Evolutionary conservation across 2,797 vertebrate genomes (phyloP).

Genomic region (Lerista edwardsae): DNA sequence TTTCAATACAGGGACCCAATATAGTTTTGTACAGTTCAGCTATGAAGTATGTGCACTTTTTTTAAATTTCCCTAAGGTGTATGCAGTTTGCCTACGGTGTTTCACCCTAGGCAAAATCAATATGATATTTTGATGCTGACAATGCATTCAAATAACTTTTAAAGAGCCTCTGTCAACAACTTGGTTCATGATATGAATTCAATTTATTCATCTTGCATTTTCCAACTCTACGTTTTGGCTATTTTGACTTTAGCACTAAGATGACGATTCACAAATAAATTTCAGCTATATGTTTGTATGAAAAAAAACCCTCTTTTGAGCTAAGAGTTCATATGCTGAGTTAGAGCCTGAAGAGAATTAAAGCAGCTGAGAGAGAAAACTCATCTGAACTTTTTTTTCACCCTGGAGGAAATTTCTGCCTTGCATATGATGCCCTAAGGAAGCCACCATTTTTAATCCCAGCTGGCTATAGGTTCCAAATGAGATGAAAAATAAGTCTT

Average conservation of each 20-base stretch:
- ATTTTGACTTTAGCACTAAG: constrained; percentile 48
- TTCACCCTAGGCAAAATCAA: neutral
- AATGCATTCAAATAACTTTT: constrained; percentile 9
- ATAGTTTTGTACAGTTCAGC: too few species aligned
- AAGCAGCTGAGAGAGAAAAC: constrained; percentile 39
- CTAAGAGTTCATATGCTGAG: constrained; percentile 49
- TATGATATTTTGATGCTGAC: neutral
- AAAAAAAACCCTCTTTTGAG: constrained; percentile 27
- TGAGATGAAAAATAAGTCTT: constrained; percentile 59
- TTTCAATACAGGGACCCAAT: neutral
- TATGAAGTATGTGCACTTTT: neutral
- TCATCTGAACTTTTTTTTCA: constrained; percentile 16
- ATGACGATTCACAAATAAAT: constrained; percentile 35
- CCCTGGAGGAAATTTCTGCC: constrained; percentile 9
- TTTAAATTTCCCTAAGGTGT: neutral
- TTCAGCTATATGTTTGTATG: constrained; percentile 43
- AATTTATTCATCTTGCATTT: constrained; percentile 38
- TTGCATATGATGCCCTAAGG: constrained; percentile 38
- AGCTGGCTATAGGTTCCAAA: constrained; percentile 57
- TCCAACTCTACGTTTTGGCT: constrained; percentile 21
- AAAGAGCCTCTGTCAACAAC: constrained; percentile 26
- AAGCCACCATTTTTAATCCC: constrained; percentile 51
- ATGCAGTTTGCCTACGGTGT: neutral
- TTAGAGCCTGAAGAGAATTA: constrained; percentile 35
- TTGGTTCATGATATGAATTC: constrained; percentile 26